phyloP scores from a whole-genome alignment of 2,888 invertebrate genomes.

The Eudemis profundana region DNA sequence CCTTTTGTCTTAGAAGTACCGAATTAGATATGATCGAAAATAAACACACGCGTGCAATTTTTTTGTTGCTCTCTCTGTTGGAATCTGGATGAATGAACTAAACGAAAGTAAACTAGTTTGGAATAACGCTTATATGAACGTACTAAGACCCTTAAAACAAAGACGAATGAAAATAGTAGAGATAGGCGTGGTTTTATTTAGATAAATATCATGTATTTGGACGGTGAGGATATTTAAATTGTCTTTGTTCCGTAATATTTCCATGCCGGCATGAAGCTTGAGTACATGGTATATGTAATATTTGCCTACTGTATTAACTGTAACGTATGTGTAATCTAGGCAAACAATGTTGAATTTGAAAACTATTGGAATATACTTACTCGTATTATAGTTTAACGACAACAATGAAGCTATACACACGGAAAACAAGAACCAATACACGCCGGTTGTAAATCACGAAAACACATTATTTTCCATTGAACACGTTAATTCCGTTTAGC shows the following conservation, averaged over 20 bases:
- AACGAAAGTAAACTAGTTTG: slow-evolving; percentile 35
- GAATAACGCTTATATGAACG: slow-evolving; percentile 19
- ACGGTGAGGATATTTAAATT: too few relatives aligned
- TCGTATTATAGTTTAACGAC: slow-evolving; percentile 10
- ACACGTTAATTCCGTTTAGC: slow-evolving; percentile 64
- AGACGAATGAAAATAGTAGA: not conserved
- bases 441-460: slow-evolving; percentile 40
- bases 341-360: too few relatives aligned
- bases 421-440: slow-evolving; percentile 37
- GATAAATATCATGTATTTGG: too few relatives aligned
- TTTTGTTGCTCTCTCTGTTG: slow-evolving; percentile 29
- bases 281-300: too few relatives aligned
- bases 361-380: too few relatives aligned
- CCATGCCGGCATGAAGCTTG: too few relatives aligned
- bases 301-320: too few relatives aligned
- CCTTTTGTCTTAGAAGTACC: not conserved
- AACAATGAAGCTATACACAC: slow-evolving; percentile 34
- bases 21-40: slow-evolving; percentile 37
- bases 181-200: too few relatives aligned
- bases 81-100: slow-evolving; percentile 27
- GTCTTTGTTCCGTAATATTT: too few relatives aligned
- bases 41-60: slow-evolving; percentile 35
- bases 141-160: slow-evolving; percentile 1
- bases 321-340: too few relatives aligned
- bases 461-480: slow-evolving; percentile 60